Evolutionary conservation across 2,888 invertebrate genomes (phyloP), one percentile per base, ranked within the genome.

Genomic region (Ommatoiulus sabulosus): DNA sequence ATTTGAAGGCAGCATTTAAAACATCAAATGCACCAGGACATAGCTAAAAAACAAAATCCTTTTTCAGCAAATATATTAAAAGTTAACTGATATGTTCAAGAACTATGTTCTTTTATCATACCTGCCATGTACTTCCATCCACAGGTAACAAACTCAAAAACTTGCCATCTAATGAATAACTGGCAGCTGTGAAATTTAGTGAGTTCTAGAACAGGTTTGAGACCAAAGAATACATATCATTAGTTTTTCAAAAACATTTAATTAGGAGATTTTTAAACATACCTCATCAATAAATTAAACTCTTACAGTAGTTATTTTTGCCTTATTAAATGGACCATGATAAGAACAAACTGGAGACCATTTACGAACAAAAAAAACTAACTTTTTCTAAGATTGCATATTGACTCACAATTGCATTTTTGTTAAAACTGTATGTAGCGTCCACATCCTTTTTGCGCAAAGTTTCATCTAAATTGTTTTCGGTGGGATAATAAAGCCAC

Each of bases 181-280:
- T 88, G 4, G 86, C 88, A 20, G 88, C 63, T 15, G 88, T 88
- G 52, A 88, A 88, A 88, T 88, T 88, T 43, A 88, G 20, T n/a
- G 20, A 20, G 63, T 63, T 43, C 85, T 43, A 43, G 20, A 52
- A 52, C 4, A 20, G 48, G n/a, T 86, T 86, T 15, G 20, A 85
- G 52, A 86, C 15, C 8, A 88, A 12, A 84, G 10, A 80, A 80
- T 80, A 80, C 80, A 80, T 80, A 4, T 80, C 8, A 24, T 48
- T 48, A 12, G 48, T 6, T 2, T 48, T 48, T 52, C 17, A 17
- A 4, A 15, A 52, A 52, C 17, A 5, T 15, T 10, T 17, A 52
- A 52, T 12, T 52, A 52, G 10, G 52, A 52, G 3, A 52, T 15
- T 52, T 52, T 52, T 10, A 52, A 8, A 6, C 46, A n/a, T n/a